phyloP scores from a whole-genome alignment of 2,113 vertebrate species.

The Mobula birostris region DNA sequence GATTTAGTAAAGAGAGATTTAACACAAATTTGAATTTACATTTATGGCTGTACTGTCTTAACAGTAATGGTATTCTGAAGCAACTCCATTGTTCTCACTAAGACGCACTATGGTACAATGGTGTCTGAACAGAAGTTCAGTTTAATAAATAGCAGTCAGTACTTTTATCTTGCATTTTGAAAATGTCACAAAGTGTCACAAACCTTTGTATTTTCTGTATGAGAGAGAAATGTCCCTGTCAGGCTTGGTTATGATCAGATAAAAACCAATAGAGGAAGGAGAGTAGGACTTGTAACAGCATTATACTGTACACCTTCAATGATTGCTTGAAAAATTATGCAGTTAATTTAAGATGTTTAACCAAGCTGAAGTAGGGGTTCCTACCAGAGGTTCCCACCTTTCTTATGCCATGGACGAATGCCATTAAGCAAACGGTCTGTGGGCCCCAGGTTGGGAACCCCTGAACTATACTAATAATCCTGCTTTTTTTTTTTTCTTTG shows the following conservation, averaged over 20 bases:
- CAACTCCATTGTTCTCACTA: neutral
- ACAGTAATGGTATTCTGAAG: neutral
- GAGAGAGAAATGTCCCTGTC: neutral
- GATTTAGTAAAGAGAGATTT: neutral
- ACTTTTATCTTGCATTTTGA: neutral
- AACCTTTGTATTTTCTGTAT: neutral
- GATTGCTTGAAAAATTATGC: neutral
- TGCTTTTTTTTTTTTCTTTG: no score
- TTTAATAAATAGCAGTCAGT: neutral
- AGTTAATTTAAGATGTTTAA: no score
- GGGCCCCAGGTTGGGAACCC: no score
- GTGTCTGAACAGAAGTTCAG: neutral
- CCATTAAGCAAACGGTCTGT: no score
- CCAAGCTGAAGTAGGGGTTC: no score
- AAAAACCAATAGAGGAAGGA: neutral
- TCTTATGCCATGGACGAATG: no score
- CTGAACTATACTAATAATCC: no score
- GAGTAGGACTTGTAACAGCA: neutral
- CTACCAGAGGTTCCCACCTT: no score
- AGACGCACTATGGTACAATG: neutral
- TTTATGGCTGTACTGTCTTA: neutral
- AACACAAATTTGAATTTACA: neutral
- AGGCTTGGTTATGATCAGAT: neutral
- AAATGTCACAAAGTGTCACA: neutral
- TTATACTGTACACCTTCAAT: neutral